Conservation (phyloP, 2,888 invertebrate species). For the Luperina nickerlii region DNA sequence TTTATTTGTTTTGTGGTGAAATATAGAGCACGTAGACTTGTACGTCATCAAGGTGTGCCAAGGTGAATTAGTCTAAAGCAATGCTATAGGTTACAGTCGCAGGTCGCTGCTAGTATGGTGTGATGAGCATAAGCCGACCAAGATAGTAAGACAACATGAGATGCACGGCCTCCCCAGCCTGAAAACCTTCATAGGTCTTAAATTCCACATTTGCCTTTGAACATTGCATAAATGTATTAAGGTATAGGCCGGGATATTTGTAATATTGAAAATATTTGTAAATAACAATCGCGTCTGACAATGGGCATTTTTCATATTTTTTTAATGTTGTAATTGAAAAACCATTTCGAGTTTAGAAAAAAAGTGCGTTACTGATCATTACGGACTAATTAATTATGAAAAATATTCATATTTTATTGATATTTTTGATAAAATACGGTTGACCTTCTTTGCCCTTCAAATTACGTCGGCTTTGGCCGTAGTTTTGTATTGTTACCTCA, state of each 20-base stretch:
- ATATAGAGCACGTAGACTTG: background rate
- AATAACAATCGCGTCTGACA: background rate
- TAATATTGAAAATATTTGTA: background rate
- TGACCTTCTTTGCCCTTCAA: too few relatives aligned
- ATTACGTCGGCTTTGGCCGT: too few relatives aligned
- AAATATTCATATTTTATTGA: too few relatives aligned
- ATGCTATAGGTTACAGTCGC: background rate
- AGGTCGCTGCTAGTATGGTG: background rate
- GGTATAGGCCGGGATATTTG: background rate
- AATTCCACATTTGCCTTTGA: background rate
- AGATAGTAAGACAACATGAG: background rate
- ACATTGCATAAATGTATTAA: background rate
- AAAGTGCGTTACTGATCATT: too few relatives aligned
- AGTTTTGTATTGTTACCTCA: too few relatives aligned
- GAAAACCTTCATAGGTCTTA: background rate
- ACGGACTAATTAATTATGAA: too few relatives aligned
- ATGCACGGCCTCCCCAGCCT: background rate
- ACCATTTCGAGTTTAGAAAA: too few relatives aligned
- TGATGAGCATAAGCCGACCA: background rate
- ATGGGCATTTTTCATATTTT: too few relatives aligned
- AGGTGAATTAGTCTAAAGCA: background rate
- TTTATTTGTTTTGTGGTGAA: background rate
- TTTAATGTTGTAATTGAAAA: too few relatives aligned
- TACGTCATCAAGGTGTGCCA: background rate
- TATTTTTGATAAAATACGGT: too few relatives aligned